Conservation (phyloP, 2,797 vertebrate genomes). For the Orestias chungarensis region DNA sequence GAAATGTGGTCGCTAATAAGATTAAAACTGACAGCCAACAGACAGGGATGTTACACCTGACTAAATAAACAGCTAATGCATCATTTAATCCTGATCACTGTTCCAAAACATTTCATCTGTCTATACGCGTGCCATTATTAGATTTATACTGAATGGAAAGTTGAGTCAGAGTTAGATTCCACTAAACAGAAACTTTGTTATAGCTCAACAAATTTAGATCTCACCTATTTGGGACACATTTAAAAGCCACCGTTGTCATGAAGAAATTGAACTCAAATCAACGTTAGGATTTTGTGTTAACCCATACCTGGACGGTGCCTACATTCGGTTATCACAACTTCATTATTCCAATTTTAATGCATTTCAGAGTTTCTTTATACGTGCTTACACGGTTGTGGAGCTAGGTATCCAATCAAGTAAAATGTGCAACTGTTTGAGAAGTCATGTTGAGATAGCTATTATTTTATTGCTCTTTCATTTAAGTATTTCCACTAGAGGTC, state of each 20-base stretch:
- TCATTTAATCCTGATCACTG: slow-evolving; percentile 58
- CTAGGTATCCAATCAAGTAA: too few relatives aligned
- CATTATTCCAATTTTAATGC: not conserved
- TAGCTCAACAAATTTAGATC: slow-evolving; percentile 23
- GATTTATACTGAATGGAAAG: slow-evolving; percentile 35
- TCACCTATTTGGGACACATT: not conserved
- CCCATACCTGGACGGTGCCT: not conserved
- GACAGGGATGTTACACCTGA: slow-evolving; percentile 63
- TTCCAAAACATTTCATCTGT: slow-evolving; percentile 32
- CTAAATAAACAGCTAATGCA: slow-evolving; percentile 66
- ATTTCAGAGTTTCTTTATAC: too few relatives aligned
- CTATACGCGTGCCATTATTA: slow-evolving; percentile 10
- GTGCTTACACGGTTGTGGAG: too few relatives aligned
- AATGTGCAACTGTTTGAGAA: too few relatives aligned
- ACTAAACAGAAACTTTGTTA: slow-evolving; percentile 26
- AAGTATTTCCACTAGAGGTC: not conserved
- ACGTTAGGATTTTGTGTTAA: not conserved
- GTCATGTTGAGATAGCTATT: not conserved
- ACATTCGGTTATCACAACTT: not conserved
- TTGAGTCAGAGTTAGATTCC: slow-evolving; percentile 42
- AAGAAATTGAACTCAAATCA: not conserved
- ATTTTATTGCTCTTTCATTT: not conserved
- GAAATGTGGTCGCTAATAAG: slow-evolving; percentile 58
- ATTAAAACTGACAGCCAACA: slow-evolving; percentile 66
- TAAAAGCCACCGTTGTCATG: not conserved